phyloP scores from a whole-genome alignment of 2,113 vertebrate genomes.

The Pithys albifrons region DNA sequence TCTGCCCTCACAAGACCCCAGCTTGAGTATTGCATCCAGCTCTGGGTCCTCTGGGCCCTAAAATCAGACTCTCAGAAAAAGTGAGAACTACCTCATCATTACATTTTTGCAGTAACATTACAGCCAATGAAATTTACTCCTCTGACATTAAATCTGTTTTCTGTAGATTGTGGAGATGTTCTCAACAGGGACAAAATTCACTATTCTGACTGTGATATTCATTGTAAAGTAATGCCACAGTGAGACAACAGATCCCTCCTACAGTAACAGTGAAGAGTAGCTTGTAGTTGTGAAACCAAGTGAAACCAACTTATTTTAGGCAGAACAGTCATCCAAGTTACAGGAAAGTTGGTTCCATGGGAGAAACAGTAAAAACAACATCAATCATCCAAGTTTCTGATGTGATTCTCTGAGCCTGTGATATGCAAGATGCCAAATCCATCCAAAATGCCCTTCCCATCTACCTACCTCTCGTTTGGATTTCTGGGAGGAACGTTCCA shows the following conservation, averaged over 20 bases:
- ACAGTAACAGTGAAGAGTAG: not conserved
- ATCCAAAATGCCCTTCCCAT: not conserved
- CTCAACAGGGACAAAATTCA: not conserved
- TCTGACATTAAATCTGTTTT: not conserved
- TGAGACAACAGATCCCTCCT: not conserved
- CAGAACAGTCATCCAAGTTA: not conserved
- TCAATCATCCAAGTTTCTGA: not conserved
- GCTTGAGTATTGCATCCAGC: not conserved
- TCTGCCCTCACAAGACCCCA: not conserved
- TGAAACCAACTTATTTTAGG: not conserved
- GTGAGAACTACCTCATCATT: not conserved
- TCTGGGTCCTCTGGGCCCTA: not conserved
- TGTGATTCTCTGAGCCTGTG: not conserved
- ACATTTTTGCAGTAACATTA: not conserved
- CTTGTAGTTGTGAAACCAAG: not conserved
- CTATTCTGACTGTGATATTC: not conserved
- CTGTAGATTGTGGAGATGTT: not conserved
- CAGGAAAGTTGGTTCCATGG: not conserved
- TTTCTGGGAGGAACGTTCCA: constrained; percentile 93
- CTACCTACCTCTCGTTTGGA: constrained; percentile 89
- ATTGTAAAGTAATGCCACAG: not conserved
- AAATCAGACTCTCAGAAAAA: not conserved
- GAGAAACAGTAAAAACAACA: not conserved
- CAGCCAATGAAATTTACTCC: not conserved
- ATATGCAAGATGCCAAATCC: not conserved